phyloP scores from a whole-genome alignment of 2,888 invertebrate genomes.

The Athalia circularis region DNA sequence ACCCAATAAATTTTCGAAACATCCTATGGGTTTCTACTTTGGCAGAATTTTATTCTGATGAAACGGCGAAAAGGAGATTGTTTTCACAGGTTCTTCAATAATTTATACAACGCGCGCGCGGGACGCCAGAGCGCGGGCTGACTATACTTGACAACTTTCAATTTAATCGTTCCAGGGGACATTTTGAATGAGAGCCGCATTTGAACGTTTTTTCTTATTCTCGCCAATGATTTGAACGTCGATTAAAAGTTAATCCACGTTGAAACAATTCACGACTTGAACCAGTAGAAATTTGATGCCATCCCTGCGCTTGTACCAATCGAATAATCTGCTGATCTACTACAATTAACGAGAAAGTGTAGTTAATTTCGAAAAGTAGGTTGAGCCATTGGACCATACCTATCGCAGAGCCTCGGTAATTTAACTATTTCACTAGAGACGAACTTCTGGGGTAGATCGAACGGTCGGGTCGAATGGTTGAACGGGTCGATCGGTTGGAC shows the following conservation, averaged over 20 bases:
- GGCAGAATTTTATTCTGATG: slow-evolving; percentile 47
- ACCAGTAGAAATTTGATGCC: background rate
- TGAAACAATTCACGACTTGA: background rate
- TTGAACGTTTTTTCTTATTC: background rate
- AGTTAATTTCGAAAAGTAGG: slow-evolving; percentile 35
- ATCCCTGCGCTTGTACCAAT: slow-evolving; percentile 20
- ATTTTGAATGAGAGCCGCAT: background rate
- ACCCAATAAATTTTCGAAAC: slow-evolving; percentile 48
- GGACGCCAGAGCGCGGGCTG: background rate
- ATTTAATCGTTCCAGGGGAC: slow-evolving; percentile 1
- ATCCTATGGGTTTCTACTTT: slow-evolving; percentile 42
- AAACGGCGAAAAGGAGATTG: slow-evolving; percentile 45
- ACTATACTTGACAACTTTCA: background rate
- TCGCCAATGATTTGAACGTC: slow-evolving; percentile 9
- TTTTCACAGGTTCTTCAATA: slow-evolving; percentile 45
- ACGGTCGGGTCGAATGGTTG: slow-evolving; percentile 6
- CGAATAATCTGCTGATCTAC: slow-evolving; percentile 38
- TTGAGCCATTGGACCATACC: slow-evolving; percentile 31
- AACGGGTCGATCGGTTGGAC: slow-evolving; percentile 29
- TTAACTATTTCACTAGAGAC: slow-evolving; percentile 38
- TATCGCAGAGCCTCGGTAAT: slow-evolving; percentile 27
- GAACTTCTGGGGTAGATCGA: slow-evolving; percentile 8
- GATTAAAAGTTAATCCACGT: background rate
- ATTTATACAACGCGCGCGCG: slow-evolving; percentile 14
- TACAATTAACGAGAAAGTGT: slow-evolving; percentile 16